A percentile compares a stretch with the other conserved stretches of the same genome.
Evolutionary conservation across 2,888 invertebrate genomes (phyloP).

Genomic region (Chalcosyrphus nemorum): DNA sequence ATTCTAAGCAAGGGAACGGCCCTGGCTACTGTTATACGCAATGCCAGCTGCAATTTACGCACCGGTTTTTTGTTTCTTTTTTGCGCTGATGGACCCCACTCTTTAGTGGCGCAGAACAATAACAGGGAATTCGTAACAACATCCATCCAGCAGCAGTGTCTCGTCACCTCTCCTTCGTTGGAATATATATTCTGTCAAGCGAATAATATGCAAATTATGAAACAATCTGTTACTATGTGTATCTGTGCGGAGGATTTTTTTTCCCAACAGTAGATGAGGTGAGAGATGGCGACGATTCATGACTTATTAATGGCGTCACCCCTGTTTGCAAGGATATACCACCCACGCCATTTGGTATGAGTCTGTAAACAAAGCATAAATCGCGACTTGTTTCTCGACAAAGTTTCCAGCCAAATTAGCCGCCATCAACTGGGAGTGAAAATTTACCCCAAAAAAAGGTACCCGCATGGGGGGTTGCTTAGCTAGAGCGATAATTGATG

Average conservation of each 20-base stretch:
- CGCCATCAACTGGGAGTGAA: not conserved
- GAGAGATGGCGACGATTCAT: constrained; percentile 47
- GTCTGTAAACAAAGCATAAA: constrained; percentile 19
- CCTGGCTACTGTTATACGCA: constrained; percentile 37
- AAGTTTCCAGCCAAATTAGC: constrained; percentile 36
- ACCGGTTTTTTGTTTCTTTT: not conserved
- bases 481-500: constrained; percentile 57
- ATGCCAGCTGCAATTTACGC: constrained; percentile 56
- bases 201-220: constrained; percentile 72
- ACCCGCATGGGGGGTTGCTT: not conserved
- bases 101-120: constrained; percentile 22
- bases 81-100: not conserved
- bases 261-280: not conserved
- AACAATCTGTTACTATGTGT: constrained; percentile 60
- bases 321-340: constrained; percentile 1
- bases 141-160: no score
- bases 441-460: not conserved
- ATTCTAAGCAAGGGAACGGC: constrained; percentile 37
- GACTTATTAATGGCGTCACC: constrained; percentile 60
- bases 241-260: not conserved
- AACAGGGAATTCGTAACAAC: constrained; percentile 6
- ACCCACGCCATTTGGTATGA: not conserved
- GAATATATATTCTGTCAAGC: constrained; percentile 51
- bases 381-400: constrained; percentile 29
- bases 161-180: no score